These are phyloP conservation scores for Euphydryas editha DNA, from an alignment of 2,888 invertebrate genomes.

Conservation along the genomic window DNA sequence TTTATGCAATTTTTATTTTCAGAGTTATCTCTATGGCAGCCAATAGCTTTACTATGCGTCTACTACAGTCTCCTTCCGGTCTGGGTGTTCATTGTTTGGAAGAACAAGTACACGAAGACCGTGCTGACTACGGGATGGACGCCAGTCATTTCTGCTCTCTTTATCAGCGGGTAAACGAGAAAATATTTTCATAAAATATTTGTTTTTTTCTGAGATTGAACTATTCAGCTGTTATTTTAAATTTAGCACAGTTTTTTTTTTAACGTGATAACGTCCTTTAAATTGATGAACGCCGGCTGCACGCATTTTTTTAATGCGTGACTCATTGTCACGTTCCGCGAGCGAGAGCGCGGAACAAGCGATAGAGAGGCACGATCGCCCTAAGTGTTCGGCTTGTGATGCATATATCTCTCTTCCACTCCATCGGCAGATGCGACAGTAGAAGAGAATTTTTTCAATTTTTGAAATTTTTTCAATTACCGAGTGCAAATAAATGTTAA, in stretches of 20 bases:
- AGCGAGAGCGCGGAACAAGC: too few relatives aligned
- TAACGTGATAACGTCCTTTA: too few relatives aligned
- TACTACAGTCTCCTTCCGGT: slow-evolving; percentile 91
- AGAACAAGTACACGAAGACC: slow-evolving; percentile 93
- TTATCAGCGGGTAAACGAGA: slow-evolving; percentile 94
- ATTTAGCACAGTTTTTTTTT: background rate
- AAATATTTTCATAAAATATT: background rate
- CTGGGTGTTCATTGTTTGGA: slow-evolving; percentile 92
- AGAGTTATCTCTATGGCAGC: slow-evolving; percentile 89
- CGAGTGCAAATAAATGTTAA: too few relatives aligned
- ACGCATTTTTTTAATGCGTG: too few relatives aligned
- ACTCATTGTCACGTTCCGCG: too few relatives aligned
- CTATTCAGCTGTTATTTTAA: background rate
- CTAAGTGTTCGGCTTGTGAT: too few relatives aligned
- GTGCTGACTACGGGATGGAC: slow-evolving; percentile 97
- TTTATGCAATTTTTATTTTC: slow-evolving; percentile 40
- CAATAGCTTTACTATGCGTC: slow-evolving; percentile 87
- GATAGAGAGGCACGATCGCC: too few relatives aligned
- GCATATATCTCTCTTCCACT: too few relatives aligned
- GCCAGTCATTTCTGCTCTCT: slow-evolving; percentile 96
- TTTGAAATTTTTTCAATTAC: too few relatives aligned
- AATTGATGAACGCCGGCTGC: too few relatives aligned
- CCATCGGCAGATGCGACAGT: too few relatives aligned
- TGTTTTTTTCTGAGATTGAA: background rate
- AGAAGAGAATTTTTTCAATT: too few relatives aligned